Percentiles rank a stretch among this genome's conserved stretches.
These are phyloP conservation scores for Drosophila murphyi DNA, from an alignment of 1,140 invertebrate genomes.

Conservation along the genomic window DNA sequence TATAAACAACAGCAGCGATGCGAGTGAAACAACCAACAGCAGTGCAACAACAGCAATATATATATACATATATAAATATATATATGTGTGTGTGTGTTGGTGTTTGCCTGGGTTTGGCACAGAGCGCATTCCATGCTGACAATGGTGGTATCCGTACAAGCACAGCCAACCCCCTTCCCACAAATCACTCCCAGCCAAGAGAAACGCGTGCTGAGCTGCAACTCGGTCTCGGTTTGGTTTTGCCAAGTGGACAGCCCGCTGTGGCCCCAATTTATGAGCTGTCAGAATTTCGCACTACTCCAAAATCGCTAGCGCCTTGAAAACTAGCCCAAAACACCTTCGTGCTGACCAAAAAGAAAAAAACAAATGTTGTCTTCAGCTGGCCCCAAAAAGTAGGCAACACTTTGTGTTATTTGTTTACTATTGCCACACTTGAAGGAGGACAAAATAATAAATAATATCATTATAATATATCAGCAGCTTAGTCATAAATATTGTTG, in stretches of 20 bases:
- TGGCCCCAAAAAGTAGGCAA: conserved; percentile 61
- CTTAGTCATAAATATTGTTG: no score
- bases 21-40: conserved; percentile 26
- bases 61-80: not conserved
- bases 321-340: conserved; percentile 23
- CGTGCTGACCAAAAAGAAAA: conserved; percentile 11
- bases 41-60: conserved; percentile 18
- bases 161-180: not conserved
- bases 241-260: conserved; percentile 22
- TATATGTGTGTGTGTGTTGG: conserved; percentile 3
- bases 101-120: conserved; percentile 52
- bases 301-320: conserved; percentile 20
- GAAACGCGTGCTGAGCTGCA: not conserved
- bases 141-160: not conserved
- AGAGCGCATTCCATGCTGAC: conserved; percentile 26
- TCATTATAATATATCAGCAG: no score
- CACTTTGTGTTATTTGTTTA: conserved; percentile 15
- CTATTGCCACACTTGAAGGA: no score
- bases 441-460: no score
- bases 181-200: not conserved
- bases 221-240: not conserved
- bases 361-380: conserved; percentile 2
- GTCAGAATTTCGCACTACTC: conserved; percentile 69
- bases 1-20: conserved; percentile 46
- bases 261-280: conserved; percentile 73